phyloP scores from a whole-genome alignment of 1,140 invertebrate genomes.

The Drosophila tsacasi region DNA sequence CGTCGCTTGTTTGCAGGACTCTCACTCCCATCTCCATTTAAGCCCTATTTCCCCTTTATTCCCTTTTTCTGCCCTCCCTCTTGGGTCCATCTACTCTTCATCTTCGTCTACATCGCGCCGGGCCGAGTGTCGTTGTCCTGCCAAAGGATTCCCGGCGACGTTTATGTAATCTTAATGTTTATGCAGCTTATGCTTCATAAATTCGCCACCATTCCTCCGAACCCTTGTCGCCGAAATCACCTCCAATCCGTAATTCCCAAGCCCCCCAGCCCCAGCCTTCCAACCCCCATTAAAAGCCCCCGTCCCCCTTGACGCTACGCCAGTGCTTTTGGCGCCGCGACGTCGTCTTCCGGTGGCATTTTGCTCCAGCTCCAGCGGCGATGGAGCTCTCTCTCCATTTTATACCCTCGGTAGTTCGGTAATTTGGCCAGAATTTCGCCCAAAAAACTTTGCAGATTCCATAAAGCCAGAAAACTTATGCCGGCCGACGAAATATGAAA shows the following conservation, averaged over 20 bases:
- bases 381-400: slow-evolving; percentile 21
- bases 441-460: background rate
- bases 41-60: background rate
- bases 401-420: slow-evolving; percentile 23
- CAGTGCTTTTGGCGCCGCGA: slow-evolving; percentile 36
- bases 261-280: background rate
- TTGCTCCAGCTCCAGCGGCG: slow-evolving; percentile 49
- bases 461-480: slow-evolving; percentile 1
- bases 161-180: slow-evolving; percentile 83
- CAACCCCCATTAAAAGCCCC: background rate
- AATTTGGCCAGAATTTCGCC: slow-evolving; percentile 21
- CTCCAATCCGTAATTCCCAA: slow-evolving; percentile 1
- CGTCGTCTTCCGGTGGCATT: slow-evolving; percentile 76
- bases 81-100: background rate
- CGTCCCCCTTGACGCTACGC: background rate
- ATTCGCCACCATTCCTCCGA: slow-evolving; percentile 44
- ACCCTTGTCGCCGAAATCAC: background rate
- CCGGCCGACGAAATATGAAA: slow-evolving; percentile 3
- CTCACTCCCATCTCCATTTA: background rate
- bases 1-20: slow-evolving; percentile 48
- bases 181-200: slow-evolving; percentile 83
- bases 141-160: slow-evolving; percentile 58
- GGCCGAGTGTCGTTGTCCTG: slow-evolving; percentile 41
- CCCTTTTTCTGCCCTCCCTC: background rate
- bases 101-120: slow-evolving; percentile 15